A percentile compares a stretch with the other conserved stretches of the same genome.
These are phyloP conservation scores for Solea solea DNA, from an alignment of 2,113 vertebrate species.

Conservation along the genomic window DNA sequence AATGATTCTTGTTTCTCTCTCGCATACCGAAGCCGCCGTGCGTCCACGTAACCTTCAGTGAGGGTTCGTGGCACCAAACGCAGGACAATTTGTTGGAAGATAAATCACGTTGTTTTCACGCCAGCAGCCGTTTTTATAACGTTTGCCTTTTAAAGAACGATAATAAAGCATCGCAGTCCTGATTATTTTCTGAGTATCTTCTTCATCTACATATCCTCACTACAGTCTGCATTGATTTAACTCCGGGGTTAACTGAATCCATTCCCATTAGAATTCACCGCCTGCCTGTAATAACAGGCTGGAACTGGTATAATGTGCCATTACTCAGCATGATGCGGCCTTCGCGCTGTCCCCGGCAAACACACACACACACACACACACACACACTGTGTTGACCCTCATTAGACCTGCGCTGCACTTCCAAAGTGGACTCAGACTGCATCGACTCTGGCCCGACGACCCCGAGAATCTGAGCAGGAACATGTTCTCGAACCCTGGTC, in stretches of 20 bases:
- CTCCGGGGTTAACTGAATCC: slow-evolving; percentile 51
- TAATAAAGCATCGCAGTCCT: neutral
- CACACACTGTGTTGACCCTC: slow-evolving; percentile 24
- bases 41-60: too few species aligned
- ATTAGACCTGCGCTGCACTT: slow-evolving; percentile 23
- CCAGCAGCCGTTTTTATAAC: slow-evolving; percentile 9
- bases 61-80: slow-evolving; percentile 9
- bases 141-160: too few species aligned
- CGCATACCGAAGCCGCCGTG: too few species aligned
- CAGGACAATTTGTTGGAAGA: neutral
- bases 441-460: too few species aligned
- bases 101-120: slow-evolving; percentile 16
- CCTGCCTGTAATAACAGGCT: slow-evolving; percentile 21
- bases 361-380: neutral
- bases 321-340: slow-evolving; percentile 25
- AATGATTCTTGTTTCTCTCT: too few species aligned
- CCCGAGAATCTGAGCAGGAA: too few species aligned
- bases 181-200: slow-evolving; percentile 14
- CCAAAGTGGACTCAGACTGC: neutral
- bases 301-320: neutral
- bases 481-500: too few species aligned
- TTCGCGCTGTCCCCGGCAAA: neutral
- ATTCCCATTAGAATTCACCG: slow-evolving; percentile 39
- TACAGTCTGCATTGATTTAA: slow-evolving; percentile 60
- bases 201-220: slow-evolving; percentile 15